These are phyloP conservation scores for Indicator indicator DNA, from an alignment of 2,113 vertebrate species.

Conservation along the genomic window DNA sequence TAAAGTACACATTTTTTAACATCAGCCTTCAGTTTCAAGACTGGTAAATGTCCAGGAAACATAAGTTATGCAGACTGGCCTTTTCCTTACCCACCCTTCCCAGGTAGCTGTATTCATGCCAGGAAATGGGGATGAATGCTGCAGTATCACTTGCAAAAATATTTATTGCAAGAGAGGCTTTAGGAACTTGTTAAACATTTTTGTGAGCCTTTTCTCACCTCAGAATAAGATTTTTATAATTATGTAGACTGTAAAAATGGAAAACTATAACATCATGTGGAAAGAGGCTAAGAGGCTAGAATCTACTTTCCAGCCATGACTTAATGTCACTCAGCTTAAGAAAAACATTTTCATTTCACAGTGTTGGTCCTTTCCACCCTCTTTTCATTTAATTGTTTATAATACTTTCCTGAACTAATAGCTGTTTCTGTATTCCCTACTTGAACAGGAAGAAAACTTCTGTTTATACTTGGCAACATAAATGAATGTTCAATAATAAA, in stretches of 20 bases:
- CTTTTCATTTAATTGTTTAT: neutral
- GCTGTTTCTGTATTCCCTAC: neutral
- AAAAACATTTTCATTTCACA: neutral
- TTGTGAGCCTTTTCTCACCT: neutral
- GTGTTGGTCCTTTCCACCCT: neutral
- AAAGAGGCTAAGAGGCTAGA: neutral
- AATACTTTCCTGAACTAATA: neutral
- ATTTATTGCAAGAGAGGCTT: neutral
- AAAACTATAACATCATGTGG: neutral
- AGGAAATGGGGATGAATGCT: neutral
- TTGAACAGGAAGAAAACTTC: neutral
- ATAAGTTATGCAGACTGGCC: neutral
- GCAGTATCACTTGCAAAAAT: neutral
- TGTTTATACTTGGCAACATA: neutral
- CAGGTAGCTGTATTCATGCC: neutral
- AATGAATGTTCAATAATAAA: neutral
- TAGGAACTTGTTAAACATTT: neutral
- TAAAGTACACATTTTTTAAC: neutral
- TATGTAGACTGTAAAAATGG: neutral
- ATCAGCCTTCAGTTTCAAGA: neutral
- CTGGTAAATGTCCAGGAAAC: constrained; percentile 7
- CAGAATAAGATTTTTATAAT: neutral
- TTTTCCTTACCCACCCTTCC: neutral
- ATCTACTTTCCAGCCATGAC: neutral
- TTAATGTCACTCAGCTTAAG: neutral